A percentile compares a stretch with the other conserved stretches of the same genome.
phyloP scores from a whole-genome alignment of 2,113 vertebrate species.

The Xenus cinereus region DNA sequence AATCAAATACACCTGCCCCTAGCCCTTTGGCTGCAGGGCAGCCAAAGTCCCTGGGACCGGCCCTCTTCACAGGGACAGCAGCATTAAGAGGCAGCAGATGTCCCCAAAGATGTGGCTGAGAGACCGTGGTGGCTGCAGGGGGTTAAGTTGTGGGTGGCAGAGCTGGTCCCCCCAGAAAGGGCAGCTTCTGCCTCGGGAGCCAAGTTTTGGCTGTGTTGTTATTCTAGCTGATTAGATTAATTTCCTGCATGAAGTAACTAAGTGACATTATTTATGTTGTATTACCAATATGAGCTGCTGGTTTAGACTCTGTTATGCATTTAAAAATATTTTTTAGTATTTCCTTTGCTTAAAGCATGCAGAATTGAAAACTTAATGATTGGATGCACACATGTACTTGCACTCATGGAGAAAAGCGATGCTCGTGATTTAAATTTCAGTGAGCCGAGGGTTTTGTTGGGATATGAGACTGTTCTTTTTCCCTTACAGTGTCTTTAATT shows the following conservation, averaged over 20 bases:
- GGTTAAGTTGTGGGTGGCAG: neutral
- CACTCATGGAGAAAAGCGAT: neutral
- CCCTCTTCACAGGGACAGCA: neutral
- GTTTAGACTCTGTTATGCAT: neutral
- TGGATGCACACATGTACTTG: neutral
- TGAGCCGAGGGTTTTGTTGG: neutral
- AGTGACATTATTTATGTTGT: neutral
- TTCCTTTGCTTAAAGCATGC: neutral
- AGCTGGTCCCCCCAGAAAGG: neutral
- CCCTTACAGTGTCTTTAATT: neutral
- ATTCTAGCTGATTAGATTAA: neutral
- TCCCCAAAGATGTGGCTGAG: neutral
- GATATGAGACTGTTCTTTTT: neutral
- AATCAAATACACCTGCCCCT: neutral
- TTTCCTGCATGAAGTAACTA: neutral
- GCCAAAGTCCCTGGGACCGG: rapidly evolving
- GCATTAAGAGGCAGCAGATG: rapidly evolving
- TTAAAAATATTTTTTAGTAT: neutral
- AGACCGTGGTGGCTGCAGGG: neutral
- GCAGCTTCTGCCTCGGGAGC: neutral
- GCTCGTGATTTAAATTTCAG: neutral
- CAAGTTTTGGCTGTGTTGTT: neutral
- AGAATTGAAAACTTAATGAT: neutral
- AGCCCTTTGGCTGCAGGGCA: neutral
- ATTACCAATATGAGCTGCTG: neutral